These are phyloP conservation scores for Taxidea taxus DNA, from an alignment of 2,113 vertebrate species.

Conservation along the genomic window DNA sequence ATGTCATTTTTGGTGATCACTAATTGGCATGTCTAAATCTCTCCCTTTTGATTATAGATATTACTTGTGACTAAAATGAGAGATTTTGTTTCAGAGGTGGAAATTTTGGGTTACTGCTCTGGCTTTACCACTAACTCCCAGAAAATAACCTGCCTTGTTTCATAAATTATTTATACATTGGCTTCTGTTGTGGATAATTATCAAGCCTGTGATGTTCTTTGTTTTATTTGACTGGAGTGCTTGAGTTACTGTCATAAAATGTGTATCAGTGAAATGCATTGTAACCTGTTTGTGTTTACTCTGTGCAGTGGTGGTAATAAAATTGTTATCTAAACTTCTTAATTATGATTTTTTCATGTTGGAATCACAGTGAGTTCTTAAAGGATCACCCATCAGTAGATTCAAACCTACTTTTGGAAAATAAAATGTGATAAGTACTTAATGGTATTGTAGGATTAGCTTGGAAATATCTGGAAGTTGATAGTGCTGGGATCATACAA, in stretches of 20 bases:
- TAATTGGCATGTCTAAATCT: not conserved
- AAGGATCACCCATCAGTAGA: not conserved
- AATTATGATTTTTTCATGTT: not conserved
- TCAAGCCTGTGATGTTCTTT: not conserved
- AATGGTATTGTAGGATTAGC: constrained; percentile 32
- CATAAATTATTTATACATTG: not conserved
- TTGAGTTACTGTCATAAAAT: not conserved
- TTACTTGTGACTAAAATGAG: not conserved
- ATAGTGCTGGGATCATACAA: not conserved
- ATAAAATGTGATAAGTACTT: not conserved
- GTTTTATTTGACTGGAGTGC: not conserved
- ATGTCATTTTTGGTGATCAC: not conserved
- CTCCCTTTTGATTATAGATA: not conserved
- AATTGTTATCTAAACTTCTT: constrained; percentile 5
- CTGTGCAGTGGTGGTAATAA: not conserved
- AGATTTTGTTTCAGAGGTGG: not conserved
- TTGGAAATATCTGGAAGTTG: constrained; percentile 6
- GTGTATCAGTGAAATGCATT: not conserved
- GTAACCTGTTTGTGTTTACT: not conserved
- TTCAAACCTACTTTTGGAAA: constrained; percentile 46
- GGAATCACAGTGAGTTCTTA: not conserved
- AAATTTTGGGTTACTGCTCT: not conserved
- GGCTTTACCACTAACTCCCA: not conserved
- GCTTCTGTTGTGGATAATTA: not conserved
- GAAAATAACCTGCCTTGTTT: not conserved